Evolutionary conservation across 2,888 invertebrate genomes (phyloP), one percentile per base, ranked within the genome.

Genomic region (Caenorhabditis becei): DNA sequence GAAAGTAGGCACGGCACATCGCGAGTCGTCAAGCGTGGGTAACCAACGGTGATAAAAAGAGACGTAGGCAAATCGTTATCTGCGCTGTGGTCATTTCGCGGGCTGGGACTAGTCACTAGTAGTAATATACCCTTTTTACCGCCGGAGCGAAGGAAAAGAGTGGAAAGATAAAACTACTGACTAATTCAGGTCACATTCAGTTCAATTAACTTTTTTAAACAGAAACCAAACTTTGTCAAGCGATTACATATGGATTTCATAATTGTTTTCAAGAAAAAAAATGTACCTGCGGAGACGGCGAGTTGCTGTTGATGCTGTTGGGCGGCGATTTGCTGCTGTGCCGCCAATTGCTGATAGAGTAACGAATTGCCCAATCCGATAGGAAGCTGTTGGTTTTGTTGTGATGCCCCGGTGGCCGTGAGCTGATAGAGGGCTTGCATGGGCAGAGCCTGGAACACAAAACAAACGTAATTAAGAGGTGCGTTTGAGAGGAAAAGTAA

Each of bases 401-500:
- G 75, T 26, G 20, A 28, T 0, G 67, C 67, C 16, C 70, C 58
- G 7, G 69, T 79, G 53, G 80, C 83, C 4, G 83, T 63, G 28
- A 85, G 77, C 62, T 85, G 86, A 63, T 85, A 86, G 59, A 85
- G 71, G 47, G 85, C 78, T 82, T 86, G 86, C 86, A 86, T 86
- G 49, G 80, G 80, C 66, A 80, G 62, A 32, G 80, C 80, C 85
- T 86, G 84, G 63, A 86, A 82, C 41, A 20, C 61, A 23, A 5
- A 28, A 26, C 35, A 24, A 16, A 56, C 37, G 35, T 51, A 49
- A 51, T 11, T 49, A 14, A 14, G 20, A 23, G 26, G 11, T 26
- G 16, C 14, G 35, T 28, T 44, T 49, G 24, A 54, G 53, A 18
- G 37, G 44, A 32, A 20, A 28, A 1, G 51, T 54, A 44, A 49